Evolutionary conservation across 2,797 vertebrate species (phyloP), one percentile per base, ranked within the genome.

Genomic region (Martes flavigula): DNA sequence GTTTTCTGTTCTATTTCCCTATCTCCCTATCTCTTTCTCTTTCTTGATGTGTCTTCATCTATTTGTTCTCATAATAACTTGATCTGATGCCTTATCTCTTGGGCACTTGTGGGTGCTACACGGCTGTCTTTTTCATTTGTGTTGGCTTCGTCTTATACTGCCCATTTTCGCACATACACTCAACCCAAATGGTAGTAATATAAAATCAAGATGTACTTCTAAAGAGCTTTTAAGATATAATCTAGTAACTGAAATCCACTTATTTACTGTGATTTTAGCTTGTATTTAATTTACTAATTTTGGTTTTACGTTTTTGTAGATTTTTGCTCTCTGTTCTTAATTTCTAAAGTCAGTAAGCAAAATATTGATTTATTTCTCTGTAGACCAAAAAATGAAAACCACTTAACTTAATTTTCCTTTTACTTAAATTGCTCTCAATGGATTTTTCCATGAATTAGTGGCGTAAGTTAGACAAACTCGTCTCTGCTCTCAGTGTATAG

Each of bases 381-480:
- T 82, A 73, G 35, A 85, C 15, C 54, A 21, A 77, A 85, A 95
- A 48, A n/a, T 58, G 48, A 54, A 64, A 48, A 5, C 4, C 30
- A 66, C n/a, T 90, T 73, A 70, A 68, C 84, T 83, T 96, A 92
- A 66, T 62, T 97, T 96, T 89, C 12, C 78, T 94, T 97, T 94
- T 75, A 77, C 54, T 92, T 95, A 95, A 90, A 94, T 96, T 77
- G 6, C 21, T 88, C 32, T 72, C 54, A 92, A 51, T 83, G 86
- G 51, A 91, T 91, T 95, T 96, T 96, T 81, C 43, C 70, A 88
- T 95, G 54, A 95, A 90, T 85, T 68, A 92, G 48, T 92, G 60
- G 17, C 58, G 13, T 78, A 66, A 58, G n/a, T 88, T 91, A 96
- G 58, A 68, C 35, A 91, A 96, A 90, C 43, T 81, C 35, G 18